phyloP scores from a whole-genome alignment of 1,140 invertebrate species.

The Meloidogyne chitwoodi region DNA sequence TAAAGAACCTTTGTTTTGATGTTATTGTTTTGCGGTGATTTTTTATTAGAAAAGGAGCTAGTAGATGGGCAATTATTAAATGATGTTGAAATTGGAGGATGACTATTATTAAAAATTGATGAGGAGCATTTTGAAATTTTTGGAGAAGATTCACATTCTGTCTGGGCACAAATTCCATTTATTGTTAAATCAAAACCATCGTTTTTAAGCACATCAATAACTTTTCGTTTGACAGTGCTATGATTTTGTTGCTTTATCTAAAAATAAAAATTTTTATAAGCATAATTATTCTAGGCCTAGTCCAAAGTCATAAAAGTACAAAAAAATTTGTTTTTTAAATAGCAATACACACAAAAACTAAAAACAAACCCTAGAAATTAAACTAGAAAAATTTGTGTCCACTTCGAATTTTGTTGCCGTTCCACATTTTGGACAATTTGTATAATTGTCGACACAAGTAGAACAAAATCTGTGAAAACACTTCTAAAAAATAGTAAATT shows the following conservation, averaged over 20 bases:
- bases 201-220: neutral
- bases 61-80: neutral
- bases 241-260: neutral
- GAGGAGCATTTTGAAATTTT: neutral
- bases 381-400: neutral
- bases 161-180: neutral
- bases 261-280: neutral
- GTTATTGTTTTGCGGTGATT: neutral
- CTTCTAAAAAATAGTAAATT: neutral
- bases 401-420: constrained; percentile 5
- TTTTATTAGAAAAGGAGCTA: neutral
- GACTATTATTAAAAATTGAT: neutral
- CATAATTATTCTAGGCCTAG: too few species aligned
- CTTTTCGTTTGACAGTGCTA: neutral
- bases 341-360: neutral
- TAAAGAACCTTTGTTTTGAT: neutral
- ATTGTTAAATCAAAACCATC: neutral
- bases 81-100: neutral
- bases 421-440: constrained; percentile 11
- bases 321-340: too few species aligned
- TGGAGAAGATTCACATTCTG: neutral
- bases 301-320: too few species aligned
- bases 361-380: constrained; percentile 7
- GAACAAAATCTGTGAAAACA: constrained; percentile 16
- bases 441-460: neutral